A percentile compares a stretch with the other conserved stretches of the same genome.
Conservation (phyloP, 2,888 invertebrate species). For the Nebria salina region DNA sequence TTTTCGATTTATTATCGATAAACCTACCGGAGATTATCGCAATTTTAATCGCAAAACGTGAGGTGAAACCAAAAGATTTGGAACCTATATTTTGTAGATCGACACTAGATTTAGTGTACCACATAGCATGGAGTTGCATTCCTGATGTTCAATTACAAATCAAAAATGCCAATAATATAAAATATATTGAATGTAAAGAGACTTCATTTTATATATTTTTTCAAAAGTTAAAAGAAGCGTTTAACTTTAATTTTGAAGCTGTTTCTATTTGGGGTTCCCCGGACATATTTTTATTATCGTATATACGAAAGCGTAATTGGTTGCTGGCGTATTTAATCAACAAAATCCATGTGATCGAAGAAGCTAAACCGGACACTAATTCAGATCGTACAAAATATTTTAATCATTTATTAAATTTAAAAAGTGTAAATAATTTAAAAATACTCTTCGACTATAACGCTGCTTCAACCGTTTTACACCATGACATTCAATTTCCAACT, state of each 20-base stretch:
- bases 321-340: slow-evolving; percentile 74
- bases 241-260: slow-evolving; percentile 5
- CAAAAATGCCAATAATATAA: slow-evolving; percentile 54
- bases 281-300: slow-evolving; percentile 68
- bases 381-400: slow-evolving; percentile 67
- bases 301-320: slow-evolving; percentile 75
- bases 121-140: slow-evolving; percentile 77
- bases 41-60: slow-evolving; percentile 73
- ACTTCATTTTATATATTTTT: not conserved
- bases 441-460: slow-evolving; percentile 68
- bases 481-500: slow-evolving; percentile 65
- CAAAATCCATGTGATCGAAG: slow-evolving; percentile 69
- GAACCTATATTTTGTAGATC: slow-evolving; percentile 75
- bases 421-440: slow-evolving; percentile 67
- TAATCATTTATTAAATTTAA: slow-evolving; percentile 69
- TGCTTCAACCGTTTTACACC: slow-evolving; percentile 69
- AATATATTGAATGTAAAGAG: slow-evolving; percentile 48
- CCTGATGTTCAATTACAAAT: slow-evolving; percentile 69
- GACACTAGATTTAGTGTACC: slow-evolving; percentile 78
- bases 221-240: slow-evolving; percentile 23
- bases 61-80: slow-evolving; percentile 73
- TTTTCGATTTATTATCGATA: slow-evolving; percentile 66
- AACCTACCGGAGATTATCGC: slow-evolving; percentile 72
- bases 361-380: slow-evolving; percentile 66
- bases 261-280: slow-evolving; percentile 61